Evolutionary conservation across 2,113 vertebrate species (phyloP).

Genomic region (Grammomys dolichurus): DNA sequence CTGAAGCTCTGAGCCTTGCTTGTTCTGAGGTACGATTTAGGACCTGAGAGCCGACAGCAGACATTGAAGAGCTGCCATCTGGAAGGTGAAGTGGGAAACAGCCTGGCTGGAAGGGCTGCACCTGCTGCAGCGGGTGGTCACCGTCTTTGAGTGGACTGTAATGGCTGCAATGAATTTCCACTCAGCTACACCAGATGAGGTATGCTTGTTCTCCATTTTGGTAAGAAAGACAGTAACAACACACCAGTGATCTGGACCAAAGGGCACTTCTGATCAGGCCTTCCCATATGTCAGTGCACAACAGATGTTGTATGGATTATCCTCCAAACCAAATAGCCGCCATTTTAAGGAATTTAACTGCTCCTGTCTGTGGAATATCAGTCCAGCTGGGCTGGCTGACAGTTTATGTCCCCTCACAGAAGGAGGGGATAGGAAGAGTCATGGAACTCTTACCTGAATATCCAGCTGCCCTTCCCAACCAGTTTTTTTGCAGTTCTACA

Average conservation of each 20-base stretch:
- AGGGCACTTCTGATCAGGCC: background rate
- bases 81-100: background rate
- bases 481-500: background rate
- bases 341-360: background rate
- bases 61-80: background rate
- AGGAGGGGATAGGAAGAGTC: background rate
- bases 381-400: background rate
- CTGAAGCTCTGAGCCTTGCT: background rate
- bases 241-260: background rate
- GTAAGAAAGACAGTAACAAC: background rate
- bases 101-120: fast-evolving
- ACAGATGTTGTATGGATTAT: too few relatives aligned
- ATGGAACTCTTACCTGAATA: background rate
- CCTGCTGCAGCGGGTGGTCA: background rate
- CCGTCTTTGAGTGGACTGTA: fast-evolving
- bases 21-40: background rate
- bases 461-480: background rate
- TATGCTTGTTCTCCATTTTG: background rate
- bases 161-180: background rate
- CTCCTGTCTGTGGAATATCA: too few relatives aligned
- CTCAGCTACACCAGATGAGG: background rate
- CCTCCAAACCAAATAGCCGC: background rate
- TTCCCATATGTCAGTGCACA: background rate
- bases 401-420: background rate
- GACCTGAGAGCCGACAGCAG: background rate